Conservation (phyloP, 2,113 vertebrate genomes). For the Plecturocebus donacophilus region DNA sequence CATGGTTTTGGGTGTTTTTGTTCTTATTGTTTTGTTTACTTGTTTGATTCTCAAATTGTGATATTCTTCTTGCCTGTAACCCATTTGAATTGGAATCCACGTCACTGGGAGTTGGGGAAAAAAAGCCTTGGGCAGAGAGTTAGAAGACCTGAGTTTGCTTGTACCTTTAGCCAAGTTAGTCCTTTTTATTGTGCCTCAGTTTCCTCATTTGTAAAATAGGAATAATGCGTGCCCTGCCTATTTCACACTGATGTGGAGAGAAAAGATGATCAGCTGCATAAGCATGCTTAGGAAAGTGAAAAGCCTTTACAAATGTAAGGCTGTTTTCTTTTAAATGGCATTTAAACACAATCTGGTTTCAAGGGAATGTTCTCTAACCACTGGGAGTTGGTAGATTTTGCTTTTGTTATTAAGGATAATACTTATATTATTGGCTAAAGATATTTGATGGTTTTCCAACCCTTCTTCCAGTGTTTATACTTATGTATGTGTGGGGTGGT, state of each 20-base stretch:
- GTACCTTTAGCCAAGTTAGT: not conserved
- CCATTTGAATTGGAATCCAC: slow-evolving; percentile 12
- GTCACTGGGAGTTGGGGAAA: not conserved
- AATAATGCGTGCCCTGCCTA: not conserved
- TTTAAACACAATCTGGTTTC: slow-evolving; percentile 14
- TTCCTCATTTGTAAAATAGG: not conserved
- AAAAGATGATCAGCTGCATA: not conserved
- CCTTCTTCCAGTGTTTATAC: not conserved
- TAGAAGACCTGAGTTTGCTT: not conserved
- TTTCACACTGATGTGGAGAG: not conserved
- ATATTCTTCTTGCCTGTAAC: not conserved
- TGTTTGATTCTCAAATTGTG: not conserved
- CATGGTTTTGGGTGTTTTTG: not conserved
- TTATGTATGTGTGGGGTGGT: not conserved
- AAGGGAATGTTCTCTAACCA: not conserved
- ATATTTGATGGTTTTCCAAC: not conserved
- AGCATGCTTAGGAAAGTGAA: slow-evolving; percentile 20
- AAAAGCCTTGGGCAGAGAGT: not conserved
- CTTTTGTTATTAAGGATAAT: slow-evolving; percentile 43
- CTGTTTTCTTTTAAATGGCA: slow-evolving; percentile 29
- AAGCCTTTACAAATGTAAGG: not conserved
- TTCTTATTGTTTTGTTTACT: not conserved
- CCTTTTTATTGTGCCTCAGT: not conserved
- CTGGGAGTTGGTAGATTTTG: not conserved
- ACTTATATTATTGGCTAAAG: slow-evolving; percentile 29